A percentile compares a stretch with the other conserved stretches of the same genome.
Conservation (phyloP, 2,797 vertebrate genomes). For the Eupleurogrammus muticus region DNA sequence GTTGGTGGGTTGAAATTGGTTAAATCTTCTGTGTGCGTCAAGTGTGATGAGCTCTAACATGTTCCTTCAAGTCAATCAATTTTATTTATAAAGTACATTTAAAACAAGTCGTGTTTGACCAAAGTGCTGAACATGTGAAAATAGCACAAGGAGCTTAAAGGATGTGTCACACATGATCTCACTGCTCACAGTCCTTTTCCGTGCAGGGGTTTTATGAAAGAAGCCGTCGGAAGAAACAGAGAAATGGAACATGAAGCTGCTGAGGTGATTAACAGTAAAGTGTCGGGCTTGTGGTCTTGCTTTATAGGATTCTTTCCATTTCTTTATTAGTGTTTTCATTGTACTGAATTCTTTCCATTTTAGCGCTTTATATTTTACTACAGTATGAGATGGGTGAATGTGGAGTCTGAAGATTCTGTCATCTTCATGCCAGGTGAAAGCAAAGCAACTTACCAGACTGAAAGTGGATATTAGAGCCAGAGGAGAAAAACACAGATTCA, state of each 20-base stretch:
- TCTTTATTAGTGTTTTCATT: slow-evolving; percentile 60
- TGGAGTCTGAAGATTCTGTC: slow-evolving; percentile 42
- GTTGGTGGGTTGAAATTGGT: too few species aligned
- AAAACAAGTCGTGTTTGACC: too few species aligned
- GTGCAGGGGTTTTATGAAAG: slow-evolving; percentile 50
- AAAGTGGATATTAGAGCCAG: not conserved
- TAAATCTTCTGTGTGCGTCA: too few species aligned
- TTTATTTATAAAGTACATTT: not conserved
- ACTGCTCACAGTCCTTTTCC: slow-evolving; percentile 8
- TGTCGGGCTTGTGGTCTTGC: slow-evolving; percentile 45
- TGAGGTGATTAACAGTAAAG: slow-evolving; percentile 64
- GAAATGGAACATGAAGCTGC: slow-evolving; percentile 60
- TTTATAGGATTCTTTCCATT: slow-evolving; percentile 67
- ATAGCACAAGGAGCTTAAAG: slow-evolving; percentile 12
- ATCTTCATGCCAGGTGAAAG: slow-evolving; percentile 18
- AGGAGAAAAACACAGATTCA: slow-evolving; percentile 20
- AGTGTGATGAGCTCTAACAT: too few species aligned
- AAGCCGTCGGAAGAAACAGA: slow-evolving; percentile 38
- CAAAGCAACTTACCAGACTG: slow-evolving; percentile 28
- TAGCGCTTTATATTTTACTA: slow-evolving; percentile 35
- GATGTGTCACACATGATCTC: slow-evolving; percentile 4
- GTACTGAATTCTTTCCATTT: slow-evolving; percentile 66
- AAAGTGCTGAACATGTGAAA: too few species aligned
- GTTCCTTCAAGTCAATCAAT: too few species aligned
- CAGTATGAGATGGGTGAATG: slow-evolving; percentile 40